phyloP scores from a whole-genome alignment of 2,888 invertebrate genomes.

The Apodemia duryi region DNA sequence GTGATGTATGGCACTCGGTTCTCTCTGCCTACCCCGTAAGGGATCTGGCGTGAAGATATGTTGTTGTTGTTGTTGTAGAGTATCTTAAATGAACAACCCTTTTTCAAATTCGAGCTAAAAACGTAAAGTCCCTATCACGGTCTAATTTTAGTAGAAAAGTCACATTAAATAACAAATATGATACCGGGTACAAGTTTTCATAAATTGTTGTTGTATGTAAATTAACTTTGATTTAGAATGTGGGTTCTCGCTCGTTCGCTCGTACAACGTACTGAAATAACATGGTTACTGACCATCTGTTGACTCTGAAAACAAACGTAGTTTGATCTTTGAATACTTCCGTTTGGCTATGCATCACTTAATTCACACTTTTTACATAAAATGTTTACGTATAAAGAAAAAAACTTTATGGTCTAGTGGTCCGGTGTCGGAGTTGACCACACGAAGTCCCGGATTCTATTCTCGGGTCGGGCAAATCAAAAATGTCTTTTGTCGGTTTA shows the following conservation, averaged over 20 bases:
- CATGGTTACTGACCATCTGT: constrained; percentile 12
- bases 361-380: not conserved
- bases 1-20: no score
- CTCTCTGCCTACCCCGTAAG: no score
- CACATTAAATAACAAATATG: constrained; percentile 5
- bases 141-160: not conserved
- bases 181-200: not conserved
- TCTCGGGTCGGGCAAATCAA: no score
- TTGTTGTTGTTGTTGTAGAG: no score
- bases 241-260: constrained; percentile 13
- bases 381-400: no score
- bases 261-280: constrained; percentile 19
- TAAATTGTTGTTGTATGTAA: constrained; percentile 20
- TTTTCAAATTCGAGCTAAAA: not conserved
- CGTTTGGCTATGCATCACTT: not conserved
- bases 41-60: no score
- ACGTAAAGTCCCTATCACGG: not conserved
- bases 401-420: no score
- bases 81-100: no score
- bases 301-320: constrained; percentile 19
- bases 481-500: no score
- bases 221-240: constrained; percentile 21
- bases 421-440: no score
- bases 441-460: no score
- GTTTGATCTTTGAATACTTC: constrained; percentile 6